Evolutionary conservation across 2,797 vertebrate species (phyloP).

Genomic region (Pipistrellus nathusii): DNA sequence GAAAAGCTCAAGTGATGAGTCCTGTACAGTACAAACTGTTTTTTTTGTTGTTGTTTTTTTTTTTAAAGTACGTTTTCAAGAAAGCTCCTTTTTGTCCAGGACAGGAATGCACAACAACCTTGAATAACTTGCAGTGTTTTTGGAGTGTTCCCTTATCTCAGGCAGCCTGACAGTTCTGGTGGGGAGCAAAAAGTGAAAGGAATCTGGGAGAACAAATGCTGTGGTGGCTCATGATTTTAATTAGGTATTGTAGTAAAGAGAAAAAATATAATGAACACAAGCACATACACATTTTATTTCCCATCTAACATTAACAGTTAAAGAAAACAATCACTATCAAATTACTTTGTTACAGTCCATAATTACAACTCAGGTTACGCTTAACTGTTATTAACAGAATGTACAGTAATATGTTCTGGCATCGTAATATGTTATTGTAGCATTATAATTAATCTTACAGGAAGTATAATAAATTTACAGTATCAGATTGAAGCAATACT

Average conservation of each 20-base stretch:
- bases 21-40: constrained; percentile 77
- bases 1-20: constrained; percentile 76
- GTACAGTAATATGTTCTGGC: constrained; percentile 98
- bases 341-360: constrained; percentile 95
- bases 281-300: constrained; percentile 90
- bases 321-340: constrained; percentile 96
- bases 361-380: constrained; percentile 99
- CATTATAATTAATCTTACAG: constrained; percentile 99
- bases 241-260: constrained; percentile 91
- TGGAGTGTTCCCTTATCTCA: constrained; percentile 92
- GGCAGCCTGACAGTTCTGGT: constrained; percentile 89
- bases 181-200: constrained; percentile 87
- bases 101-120: constrained; percentile 95
- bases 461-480: constrained; percentile 99
- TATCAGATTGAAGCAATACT: constrained; percentile 99
- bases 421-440: constrained; percentile 99
- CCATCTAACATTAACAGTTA: constrained; percentile 92
- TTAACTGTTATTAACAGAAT: constrained; percentile 98
- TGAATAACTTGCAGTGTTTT: constrained; percentile 93
- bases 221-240: constrained; percentile 89
- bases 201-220: constrained; percentile 90
- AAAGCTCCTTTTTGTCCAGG: constrained; percentile 84
- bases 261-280: constrained; percentile 90
- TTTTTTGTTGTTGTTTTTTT: constrained; percentile 68
- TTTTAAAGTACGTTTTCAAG: constrained; percentile 78